Evolutionary conservation across 2,113 vertebrate genomes (phyloP).

Genomic region (Fukomys damarensis): DNA sequence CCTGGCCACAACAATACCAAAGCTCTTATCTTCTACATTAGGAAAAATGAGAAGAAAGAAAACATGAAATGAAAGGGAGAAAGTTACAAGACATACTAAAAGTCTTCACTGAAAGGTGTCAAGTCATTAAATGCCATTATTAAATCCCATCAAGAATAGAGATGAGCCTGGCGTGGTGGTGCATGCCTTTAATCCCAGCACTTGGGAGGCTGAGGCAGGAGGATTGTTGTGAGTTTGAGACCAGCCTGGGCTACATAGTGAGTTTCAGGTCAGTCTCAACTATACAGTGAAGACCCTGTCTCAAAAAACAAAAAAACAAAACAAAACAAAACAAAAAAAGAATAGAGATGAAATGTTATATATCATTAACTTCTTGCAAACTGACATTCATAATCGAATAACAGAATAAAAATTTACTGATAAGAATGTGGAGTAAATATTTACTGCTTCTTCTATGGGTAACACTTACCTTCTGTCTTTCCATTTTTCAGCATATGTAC

Average conservation of each 20-base stretch:
- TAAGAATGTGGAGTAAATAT: not conserved
- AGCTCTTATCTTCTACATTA: not conserved
- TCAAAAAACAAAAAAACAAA: no score
- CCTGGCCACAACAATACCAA: not conserved
- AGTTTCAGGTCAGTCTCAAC: no score
- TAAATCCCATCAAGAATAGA: not conserved
- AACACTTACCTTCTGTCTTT: slow-evolving; percentile 95
- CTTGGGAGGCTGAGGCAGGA: no score
- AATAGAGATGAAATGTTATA: not conserved
- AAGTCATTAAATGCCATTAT: not conserved
- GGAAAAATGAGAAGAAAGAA: slow-evolving; percentile 7
- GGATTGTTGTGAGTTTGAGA: no score
- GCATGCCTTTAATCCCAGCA: no score
- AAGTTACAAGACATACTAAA: slow-evolving; percentile 14
- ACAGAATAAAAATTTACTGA: not conserved
- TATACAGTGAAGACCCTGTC: no score
- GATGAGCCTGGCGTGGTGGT: no score
- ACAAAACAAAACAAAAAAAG: no score
- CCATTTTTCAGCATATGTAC: slow-evolving; percentile 99
- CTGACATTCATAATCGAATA: not conserved
- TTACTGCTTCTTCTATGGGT: slow-evolving; percentile 1
- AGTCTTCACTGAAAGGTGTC: not conserved
- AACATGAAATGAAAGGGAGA: not conserved
- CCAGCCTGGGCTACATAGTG: no score
- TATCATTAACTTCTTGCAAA: not conserved